Base-by-base conservation (phyloP, 2,797 vertebrate genomes). In the Sebastes oblongus region DNA sequence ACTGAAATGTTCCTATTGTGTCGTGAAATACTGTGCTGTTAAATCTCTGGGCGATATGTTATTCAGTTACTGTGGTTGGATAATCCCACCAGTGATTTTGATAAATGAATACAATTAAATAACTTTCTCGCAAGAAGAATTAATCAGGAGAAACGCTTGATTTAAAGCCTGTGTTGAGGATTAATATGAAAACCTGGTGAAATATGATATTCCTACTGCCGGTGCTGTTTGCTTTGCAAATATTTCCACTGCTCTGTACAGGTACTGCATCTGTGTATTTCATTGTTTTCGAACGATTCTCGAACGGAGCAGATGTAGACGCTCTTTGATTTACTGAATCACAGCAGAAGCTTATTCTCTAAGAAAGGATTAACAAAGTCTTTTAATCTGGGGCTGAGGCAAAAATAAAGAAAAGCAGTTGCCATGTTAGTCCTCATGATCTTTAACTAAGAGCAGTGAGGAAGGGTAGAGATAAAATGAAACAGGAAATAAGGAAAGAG, bases 31-130 rank as follows among this genome's bases (percentile, higher is more conserved):
- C 30, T 13, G 13, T n/a, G 34, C 27, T 22, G 55, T 46, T 61
- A 77, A 81, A 73, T 61, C 78, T 83, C 69, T 14, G 9, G 36
- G 72, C 6, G 29, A 72, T 29, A 60, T 77, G 46, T 52, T 71
- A 86, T 83, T 70, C 56, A 77, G 52, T 82, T 66, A 72, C 39
- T 60, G 64, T 3, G 59, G 56, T 58, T 62, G 55, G 39, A 83
- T 86, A 78, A 82, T 73, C 65, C 72, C 58, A 72, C 46, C 46
- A 59, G 67, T 78, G 72, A 71, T 75, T 73, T 60, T 77, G 60
- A 83, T 68, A 24, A 69, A 80, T 72, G 20, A 72, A 78, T 29
- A 14, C 74, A 64, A 81, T 72, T 34, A 27, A 81, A 79, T 79
- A 52, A 82, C 27, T 77, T 78, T 72, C 73, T 86, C 52, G 54